Evolutionary conservation across 2,888 invertebrate species (phyloP), one percentile per base, ranked within the genome.

Genomic region (Nomada lathburiana): DNA sequence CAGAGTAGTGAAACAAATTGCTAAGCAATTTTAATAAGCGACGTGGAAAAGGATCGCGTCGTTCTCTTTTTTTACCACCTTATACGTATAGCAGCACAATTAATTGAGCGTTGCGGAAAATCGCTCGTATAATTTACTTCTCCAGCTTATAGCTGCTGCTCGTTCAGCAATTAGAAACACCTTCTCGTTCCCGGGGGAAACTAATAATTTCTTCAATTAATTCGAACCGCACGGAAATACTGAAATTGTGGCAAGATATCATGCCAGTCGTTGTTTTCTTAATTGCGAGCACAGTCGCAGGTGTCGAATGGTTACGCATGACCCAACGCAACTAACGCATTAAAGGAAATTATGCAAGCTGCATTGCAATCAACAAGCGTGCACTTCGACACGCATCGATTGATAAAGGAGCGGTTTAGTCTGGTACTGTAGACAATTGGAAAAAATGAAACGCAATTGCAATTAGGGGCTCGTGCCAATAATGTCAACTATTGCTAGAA

Each of bases 351-450:
- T 72, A 77, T 57, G 52, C 62, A 18, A 50, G 13, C 42, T 42
- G 50, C 50, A 52, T 63, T 44, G 42, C 53, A 72, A 68, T 67
- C 67, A 68, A 65, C 70, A 23, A 42, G 20, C 55, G 64, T 79
- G 69, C 59, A 47, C 64, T 53, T 68, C 26, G 63, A 63, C 55
- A 55, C 60, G 42, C 20, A 47, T 10, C 11, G 59, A 23, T 60
- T 55, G 47, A 50, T 63, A 65, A 52, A 13, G 50, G 73, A 18
- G 16, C 23, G 42, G 47, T 44, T 75, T 75, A 62, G 64, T 72
- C 72, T 57, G 29, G 63, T 18, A 50, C n/a, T 60, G 44, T 11
- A 44, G 53, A 52, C 67, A 65, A 52, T 60, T n/a, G 13, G 73
- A 67, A 74, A 74, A 74, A 26, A 7, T 36, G 36, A 36, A 7